Evolutionary conservation across 2,113 vertebrate species (phyloP), one percentile per base, ranked within the genome.

Genomic region (Apodemus speciosus): DNA sequence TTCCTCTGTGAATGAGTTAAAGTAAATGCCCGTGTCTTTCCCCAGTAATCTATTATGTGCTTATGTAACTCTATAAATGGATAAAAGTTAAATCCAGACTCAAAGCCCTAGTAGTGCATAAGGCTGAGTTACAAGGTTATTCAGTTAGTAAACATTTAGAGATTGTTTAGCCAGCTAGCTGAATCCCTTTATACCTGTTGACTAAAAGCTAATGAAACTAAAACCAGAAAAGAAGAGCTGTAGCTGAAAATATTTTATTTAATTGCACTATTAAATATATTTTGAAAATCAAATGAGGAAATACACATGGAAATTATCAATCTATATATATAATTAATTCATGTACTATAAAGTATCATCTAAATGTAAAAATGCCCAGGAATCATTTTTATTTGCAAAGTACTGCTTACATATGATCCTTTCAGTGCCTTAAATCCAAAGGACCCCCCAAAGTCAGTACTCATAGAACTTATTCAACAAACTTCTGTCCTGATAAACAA

Each of bases 271-370:
- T 96, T 86, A 90, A 43, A 85, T 95, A 73, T 27, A 76, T 66
- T 92, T 21, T 94, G 64, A 75, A 93, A 92, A 92, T 68, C 77
- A 96, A 88, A 83, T 76, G 40, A 89, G 40, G n/a, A 66, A 86
- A 89, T 60, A 68, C 2, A 85, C 56, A 51, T 75, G 62, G 43
- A 88, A 69, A 53, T 93, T 71, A 64, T 46, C 85, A 53, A 83
- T 87, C 30, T 79, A 64, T 46, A 16, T n/a, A n/a, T 60, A 14
- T 71, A 89, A 73, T 72, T 68, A 93, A 88, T 85, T 85, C 91
- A 15, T 43, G 75, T 49, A 68, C 84, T 92, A 35, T 30, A 66
- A 92, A 91, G 38, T 9, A 32, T 81, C 23, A 75, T 71, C n/a
- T 58, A 92, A 86, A 94, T 38, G 23, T 75, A 87, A 80, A 51